phyloP scores from a whole-genome alignment of 2,888 invertebrate genomes.

The Acrocyrtus sp. region DNA sequence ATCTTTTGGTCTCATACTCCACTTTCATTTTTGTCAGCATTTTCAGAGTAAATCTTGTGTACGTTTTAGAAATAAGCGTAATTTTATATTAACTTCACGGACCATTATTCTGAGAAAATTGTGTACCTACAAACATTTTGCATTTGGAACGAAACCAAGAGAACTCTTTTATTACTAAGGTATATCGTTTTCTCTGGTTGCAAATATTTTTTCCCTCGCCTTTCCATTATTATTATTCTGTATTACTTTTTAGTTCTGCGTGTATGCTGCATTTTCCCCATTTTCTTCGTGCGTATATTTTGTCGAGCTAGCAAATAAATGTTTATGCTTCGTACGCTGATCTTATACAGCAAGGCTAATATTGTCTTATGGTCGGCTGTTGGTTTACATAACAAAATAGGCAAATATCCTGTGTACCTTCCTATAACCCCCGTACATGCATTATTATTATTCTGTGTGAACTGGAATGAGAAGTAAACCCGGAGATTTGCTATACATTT shows the following conservation, averaged over 20 bases:
- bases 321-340: not conserved
- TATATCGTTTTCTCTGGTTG: conserved; percentile 34
- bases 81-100: conserved; percentile 30
- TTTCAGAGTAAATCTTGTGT: too few relatives aligned
- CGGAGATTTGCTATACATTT: too few relatives aligned
- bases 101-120: conserved; percentile 28
- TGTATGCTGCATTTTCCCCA: too few relatives aligned
- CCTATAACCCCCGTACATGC: too few relatives aligned
- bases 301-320: not conserved
- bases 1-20: conserved; percentile 15
- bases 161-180: not conserved
- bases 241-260: too few relatives aligned
- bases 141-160: conserved; percentile 3
- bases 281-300: not conserved
- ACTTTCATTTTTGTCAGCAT: too few relatives aligned
- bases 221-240: too few relatives aligned
- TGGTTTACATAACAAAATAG: conserved; percentile 19
- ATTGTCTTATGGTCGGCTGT: conserved; percentile 8
- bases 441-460: too few relatives aligned
- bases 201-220: conserved; percentile 3
- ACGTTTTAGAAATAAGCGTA: not conserved
- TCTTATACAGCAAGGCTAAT: not conserved
- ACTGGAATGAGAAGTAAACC: too few relatives aligned
- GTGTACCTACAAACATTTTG: conserved; percentile 2
- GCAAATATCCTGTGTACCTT: conserved; percentile 2